Conservation (phyloP, 2,888 invertebrate species). For the Cataglyphis altisquamis region DNA sequence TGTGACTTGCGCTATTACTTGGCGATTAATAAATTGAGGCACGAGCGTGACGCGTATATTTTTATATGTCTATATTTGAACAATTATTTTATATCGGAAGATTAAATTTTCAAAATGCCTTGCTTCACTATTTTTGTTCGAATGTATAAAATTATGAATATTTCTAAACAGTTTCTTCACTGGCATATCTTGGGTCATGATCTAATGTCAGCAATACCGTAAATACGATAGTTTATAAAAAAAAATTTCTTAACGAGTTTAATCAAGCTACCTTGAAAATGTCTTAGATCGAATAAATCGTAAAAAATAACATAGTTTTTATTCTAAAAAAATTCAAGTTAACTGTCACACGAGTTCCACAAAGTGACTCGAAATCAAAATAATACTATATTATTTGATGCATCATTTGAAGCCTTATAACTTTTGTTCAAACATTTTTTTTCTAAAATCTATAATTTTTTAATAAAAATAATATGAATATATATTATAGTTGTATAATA, state of each 20-base stretch:
- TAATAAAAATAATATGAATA: too few relatives aligned
- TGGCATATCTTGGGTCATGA: not conserved
- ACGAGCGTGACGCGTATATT: constrained; percentile 76
- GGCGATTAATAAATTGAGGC: constrained; percentile 77
- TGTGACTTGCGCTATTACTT: constrained; percentile 23
- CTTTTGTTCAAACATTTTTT: not conserved
- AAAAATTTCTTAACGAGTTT: too few relatives aligned
- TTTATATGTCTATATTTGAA: constrained; percentile 68
- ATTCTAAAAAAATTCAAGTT: not conserved
- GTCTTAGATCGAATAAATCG: not conserved
- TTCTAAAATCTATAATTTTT: too few relatives aligned
- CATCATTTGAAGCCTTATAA: not conserved
- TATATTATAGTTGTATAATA: too few relatives aligned
- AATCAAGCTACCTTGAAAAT: not conserved
- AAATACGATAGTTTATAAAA: not conserved
- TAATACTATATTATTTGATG: not conserved
- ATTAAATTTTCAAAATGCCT: constrained; percentile 17
- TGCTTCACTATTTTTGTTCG: not conserved
- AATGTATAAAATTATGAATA: not conserved
- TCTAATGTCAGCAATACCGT: not conserved
- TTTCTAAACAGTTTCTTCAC: not conserved
- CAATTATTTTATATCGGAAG: constrained; percentile 16
- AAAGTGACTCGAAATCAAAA: not conserved
- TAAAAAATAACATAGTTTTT: not conserved
- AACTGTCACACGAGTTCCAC: not conserved